Evolutionary conservation across 2,888 invertebrate species (phyloP).

Genomic region (Hoplodrina ambigua): DNA sequence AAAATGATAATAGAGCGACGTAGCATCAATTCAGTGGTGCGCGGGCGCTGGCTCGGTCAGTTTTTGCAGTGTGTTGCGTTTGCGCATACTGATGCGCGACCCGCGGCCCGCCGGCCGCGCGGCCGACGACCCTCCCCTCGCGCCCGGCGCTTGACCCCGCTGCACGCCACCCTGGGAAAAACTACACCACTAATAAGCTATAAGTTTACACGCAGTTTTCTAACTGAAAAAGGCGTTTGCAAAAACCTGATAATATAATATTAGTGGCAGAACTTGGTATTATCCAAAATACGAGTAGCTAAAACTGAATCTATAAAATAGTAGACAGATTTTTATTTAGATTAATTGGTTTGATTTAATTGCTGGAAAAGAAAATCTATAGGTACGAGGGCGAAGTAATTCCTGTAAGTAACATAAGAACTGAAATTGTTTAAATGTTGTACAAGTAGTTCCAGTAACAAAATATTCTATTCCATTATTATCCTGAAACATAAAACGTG

Average conservation of each 20-base stretch:
- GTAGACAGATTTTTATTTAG: not conserved
- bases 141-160: conserved; percentile 82
- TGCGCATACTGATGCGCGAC: conserved; percentile 83
- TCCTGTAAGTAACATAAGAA: not conserved
- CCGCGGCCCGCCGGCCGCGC: conserved; percentile 63
- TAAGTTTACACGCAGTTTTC: conserved; percentile 25
- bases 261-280: not conserved
- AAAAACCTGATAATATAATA: not conserved
- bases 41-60: conserved; percentile 66
- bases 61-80: conserved; percentile 80
- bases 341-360: not conserved
- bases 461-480: not conserved
- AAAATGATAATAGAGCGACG: conserved; percentile 69
- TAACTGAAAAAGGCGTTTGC: not conserved
- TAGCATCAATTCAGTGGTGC: conserved; percentile 74
- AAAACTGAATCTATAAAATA: not conserved
- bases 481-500: not conserved
- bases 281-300: not conserved
- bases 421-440: not conserved
- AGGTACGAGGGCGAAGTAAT: not conserved
- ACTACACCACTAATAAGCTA: conserved; percentile 42
- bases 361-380: not conserved
- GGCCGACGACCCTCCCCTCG: conserved; percentile 80
- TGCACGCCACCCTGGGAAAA: conserved; percentile 64
- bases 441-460: not conserved